Base-by-base conservation (phyloP, 64 coral and sea anemone species). In the Pocillopora damicornis region DNA sequence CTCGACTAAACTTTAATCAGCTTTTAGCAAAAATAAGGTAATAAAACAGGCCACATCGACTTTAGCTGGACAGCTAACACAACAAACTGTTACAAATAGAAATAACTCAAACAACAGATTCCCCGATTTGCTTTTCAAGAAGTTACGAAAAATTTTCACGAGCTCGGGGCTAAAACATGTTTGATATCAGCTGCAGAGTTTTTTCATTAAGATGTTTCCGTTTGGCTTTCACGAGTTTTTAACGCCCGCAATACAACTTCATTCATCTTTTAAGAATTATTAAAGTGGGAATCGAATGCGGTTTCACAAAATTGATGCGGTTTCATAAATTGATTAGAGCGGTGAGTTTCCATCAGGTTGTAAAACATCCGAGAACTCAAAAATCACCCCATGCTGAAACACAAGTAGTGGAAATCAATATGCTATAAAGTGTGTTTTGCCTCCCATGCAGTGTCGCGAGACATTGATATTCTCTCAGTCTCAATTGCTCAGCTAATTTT, bases 401-500 rank as follows among this genome's bases (percentile, higher is more conserved):
- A 51, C 42, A 51, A 51, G 42, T 51, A 51, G 7, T 51, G 42
- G 42, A 61, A 81, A 63, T 13, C 60, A 63, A 63, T 81, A 59
- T 23, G 63, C 1, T 60, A 16, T 63, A 63, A 81, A 60, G 77
- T 60, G 13, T 79, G 56, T 79, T 15, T 51, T 60, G 60, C 79
- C 79, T 60, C 13, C 5, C 12, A 51, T 23, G 56, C 26, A 63
- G 35, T 2, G 25, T 61, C 5, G 67, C 9, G 67, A 26, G 11
- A 71, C 22, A 11, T 20, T 25, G 11, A 20, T 23, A 10, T 2
- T n/a, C 66, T 69, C 18, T 23, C 67, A 71, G 67, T 5, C 15
- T 35, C 42, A 63, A 63, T 81, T 85, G 81, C 57, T 85, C 71
- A 85, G 69, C 81, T 18, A 73, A 72, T 85, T 58, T 15, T 6